phyloP scores from a whole-genome alignment of 2,797 vertebrate genomes.

The Halcyon smyrnensis region DNA sequence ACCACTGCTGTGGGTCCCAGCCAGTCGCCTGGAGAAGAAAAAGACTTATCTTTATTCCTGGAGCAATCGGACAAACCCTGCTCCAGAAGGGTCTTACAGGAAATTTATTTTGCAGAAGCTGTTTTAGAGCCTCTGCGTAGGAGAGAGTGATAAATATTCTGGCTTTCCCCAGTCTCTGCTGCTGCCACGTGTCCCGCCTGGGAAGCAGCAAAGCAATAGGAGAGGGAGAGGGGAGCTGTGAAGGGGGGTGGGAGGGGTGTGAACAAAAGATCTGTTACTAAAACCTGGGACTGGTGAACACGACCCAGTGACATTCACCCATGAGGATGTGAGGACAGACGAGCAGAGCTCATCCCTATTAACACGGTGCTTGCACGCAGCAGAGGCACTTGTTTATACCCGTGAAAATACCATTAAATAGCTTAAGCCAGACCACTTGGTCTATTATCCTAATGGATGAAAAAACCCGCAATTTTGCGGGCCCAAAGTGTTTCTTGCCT shows the following conservation, averaged over 20 bases:
- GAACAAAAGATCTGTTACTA: not conserved
- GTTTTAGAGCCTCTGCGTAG: not conserved
- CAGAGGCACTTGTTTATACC: not conserved
- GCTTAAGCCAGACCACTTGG: not conserved
- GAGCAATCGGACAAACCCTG: not conserved
- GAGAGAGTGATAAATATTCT: not conserved
- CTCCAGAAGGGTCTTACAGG: not conserved
- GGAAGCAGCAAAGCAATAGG: not conserved
- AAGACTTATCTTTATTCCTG: not conserved
- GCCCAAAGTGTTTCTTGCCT: not conserved
- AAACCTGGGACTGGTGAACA: not conserved
- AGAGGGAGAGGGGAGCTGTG: not conserved
- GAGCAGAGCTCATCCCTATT: not conserved
- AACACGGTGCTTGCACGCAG: accelerated
- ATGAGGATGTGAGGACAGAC: accelerated
- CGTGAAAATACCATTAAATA: accelerated
- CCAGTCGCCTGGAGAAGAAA: not conserved
- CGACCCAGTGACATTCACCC: accelerated
- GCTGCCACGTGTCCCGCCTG: not conserved
- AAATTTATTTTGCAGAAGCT: slow-evolving; percentile 2
- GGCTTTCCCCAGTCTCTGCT: not conserved
- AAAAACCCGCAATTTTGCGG: accelerated
- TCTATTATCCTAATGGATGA: accelerated
- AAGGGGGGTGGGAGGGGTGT: not conserved
- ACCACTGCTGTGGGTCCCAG: not conserved